Evolutionary conservation across 1,140 invertebrate species (phyloP).

Genomic region (Drosophila truncata): DNA sequence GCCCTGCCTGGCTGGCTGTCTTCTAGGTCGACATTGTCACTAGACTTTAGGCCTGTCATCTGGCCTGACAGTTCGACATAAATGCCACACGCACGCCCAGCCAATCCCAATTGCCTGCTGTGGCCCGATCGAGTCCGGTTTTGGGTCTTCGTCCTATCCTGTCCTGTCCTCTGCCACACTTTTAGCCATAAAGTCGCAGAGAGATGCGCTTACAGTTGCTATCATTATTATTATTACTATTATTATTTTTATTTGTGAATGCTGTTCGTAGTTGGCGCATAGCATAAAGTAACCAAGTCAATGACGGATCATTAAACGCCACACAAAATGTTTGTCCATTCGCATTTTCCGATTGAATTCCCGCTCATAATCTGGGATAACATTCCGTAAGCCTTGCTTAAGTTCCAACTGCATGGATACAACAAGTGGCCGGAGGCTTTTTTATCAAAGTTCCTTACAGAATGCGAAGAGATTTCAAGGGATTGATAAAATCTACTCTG

Average conservation of each 20-base stretch:
- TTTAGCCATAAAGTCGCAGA: conserved; percentile 62
- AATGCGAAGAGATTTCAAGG: conserved; percentile 24
- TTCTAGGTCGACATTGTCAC: conserved; percentile 65
- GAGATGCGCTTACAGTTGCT: conserved; percentile 70
- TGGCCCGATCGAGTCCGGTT: conserved; percentile 35
- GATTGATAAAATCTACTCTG: conserved; percentile 27
- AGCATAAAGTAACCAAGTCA: conserved; percentile 71
- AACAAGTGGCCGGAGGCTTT: conserved; percentile 43
- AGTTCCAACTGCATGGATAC: conserved; percentile 40
- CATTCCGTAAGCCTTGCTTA: conserved; percentile 55
- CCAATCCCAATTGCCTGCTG: conserved; percentile 47
- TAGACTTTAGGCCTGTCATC: conserved; percentile 59
- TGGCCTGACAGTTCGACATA: conserved; percentile 67
- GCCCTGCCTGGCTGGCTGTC: conserved; percentile 18
- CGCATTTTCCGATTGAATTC: conserved; percentile 66
- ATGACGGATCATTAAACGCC: conserved; percentile 66
- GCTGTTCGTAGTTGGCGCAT: conserved; percentile 38
- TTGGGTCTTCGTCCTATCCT: conserved; percentile 14
- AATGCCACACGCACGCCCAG: conserved; percentile 71
- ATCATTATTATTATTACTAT: conserved; percentile 36
- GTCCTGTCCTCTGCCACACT: conserved; percentile 46
- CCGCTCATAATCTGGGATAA: conserved; percentile 59
- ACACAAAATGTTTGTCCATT: conserved; percentile 62
- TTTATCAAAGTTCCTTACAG: background rate
- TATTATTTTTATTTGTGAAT: conserved; percentile 52